Evolutionary conservation across 92 coral and sea anemone species (phyloP), one percentile per base, ranked within the genome.

Genomic region (Ricordea florida): DNA sequence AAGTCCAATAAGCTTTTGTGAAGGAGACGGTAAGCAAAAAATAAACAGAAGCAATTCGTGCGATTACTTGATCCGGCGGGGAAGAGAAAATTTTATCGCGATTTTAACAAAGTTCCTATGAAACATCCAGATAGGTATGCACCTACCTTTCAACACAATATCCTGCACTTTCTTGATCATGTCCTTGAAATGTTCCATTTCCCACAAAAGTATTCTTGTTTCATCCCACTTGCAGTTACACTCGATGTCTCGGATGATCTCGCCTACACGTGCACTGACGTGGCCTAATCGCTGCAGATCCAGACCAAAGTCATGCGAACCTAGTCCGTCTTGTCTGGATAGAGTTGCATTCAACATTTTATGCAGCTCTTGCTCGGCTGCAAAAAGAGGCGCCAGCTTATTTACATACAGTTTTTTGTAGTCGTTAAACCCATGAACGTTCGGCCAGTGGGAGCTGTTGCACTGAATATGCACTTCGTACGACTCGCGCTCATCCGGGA

Each of bases 281-380:
- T 69, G 57, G 20, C 62, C 85, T 51, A 84, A 49, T 41, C 89
- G 85, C 62, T 84, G 89, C 11, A 68, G 21, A 61, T 84, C 89
- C 10, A 84, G 67, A 33, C 89, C 89, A 24, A 84, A 78, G 7
- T 84, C 77, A 36, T 78, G 85, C 28, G 78, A 58, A 22, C 84
- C 72, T n/a, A 78, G 26, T 36, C 70, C 56, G 25, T 29, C 38
- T 57, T 45, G 77, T 18, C 53, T 71, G 7, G 62, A 37, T 20
- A 57, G 47, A 14, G 74, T 50, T 13, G 72, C 37, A 33, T 59
- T 50, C 13, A 83, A 34, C 44, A 48, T 38, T 3, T 34, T 67
- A n/a, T 69, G 56, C 6, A 84, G 56, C 68, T 37, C 65, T 60
- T 21, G 17, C 47, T 68, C 89, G 3, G 63, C 67, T 7, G 21